Conservation (phyloP, 2,888 invertebrate genomes). For the Rhagonycha fulva region DNA sequence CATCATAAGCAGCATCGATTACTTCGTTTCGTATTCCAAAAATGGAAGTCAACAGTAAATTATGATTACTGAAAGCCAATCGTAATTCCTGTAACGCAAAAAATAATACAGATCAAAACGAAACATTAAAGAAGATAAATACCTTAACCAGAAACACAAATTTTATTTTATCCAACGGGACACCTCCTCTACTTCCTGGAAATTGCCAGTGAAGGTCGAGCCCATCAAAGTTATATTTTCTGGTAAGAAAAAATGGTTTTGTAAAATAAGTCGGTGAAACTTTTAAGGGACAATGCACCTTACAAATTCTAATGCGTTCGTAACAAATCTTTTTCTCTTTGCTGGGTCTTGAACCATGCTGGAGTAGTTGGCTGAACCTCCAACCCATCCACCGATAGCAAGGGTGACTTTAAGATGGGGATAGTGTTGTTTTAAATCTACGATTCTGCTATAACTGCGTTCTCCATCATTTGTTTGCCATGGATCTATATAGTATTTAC, state of each 20-base stretch:
- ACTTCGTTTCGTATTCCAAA: no score
- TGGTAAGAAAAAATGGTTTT: constrained; percentile 23
- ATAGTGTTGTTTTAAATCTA: constrained; percentile 39
- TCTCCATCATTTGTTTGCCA: constrained; percentile 60
- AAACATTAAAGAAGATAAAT: background rate
- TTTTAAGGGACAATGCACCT: constrained; percentile 44
- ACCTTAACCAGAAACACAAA: constrained; percentile 36
- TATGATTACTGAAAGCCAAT: no score
- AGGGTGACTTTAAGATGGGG: constrained; percentile 54
- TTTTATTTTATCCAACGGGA: constrained; percentile 51
- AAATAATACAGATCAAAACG: background rate
- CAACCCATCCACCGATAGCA: constrained; percentile 59
- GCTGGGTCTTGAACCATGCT: background rate
- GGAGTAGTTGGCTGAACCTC: constrained; percentile 56
- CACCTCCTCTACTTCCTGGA: constrained; percentile 55
- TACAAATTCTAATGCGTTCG: background rate
- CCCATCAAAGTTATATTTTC: constrained; percentile 57
- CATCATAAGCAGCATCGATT: no score
- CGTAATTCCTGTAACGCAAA: background rate
- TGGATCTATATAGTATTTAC: constrained; percentile 61
- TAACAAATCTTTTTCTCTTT: background rate
- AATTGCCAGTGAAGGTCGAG: constrained; percentile 61
- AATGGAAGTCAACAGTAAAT: no score
- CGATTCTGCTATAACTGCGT: background rate
- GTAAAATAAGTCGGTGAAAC: constrained; percentile 44